These are phyloP conservation scores for Chlorops oryzae DNA, from an alignment of 1,140 invertebrate genomes.

Conservation along the genomic window DNA sequence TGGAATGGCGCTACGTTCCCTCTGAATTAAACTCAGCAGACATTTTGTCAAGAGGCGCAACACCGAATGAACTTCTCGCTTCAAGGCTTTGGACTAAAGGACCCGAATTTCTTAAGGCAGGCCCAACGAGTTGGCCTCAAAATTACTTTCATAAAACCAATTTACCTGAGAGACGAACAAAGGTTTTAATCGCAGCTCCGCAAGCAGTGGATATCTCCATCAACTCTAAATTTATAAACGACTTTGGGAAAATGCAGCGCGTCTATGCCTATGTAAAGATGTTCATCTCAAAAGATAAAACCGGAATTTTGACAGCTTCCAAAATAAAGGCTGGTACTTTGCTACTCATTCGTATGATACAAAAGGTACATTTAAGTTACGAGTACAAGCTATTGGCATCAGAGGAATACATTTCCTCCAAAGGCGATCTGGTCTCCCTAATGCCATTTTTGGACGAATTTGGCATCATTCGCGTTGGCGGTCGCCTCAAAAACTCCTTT, in stretches of 20 bases:
- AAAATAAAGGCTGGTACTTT: conserved; percentile 6
- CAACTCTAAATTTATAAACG: conserved; percentile 11
- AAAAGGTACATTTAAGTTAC: conserved; percentile 4
- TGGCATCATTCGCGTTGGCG: conserved; percentile 26
- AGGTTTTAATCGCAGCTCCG: conserved; percentile 1
- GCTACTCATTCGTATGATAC: conserved; percentile 7
- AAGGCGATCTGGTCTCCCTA: conserved; percentile 8
- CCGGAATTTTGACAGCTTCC: background rate
- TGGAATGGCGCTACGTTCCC: conserved; percentile 32
- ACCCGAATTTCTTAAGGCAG: too few species aligned
- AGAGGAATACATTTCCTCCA: background rate
- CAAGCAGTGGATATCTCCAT: background rate
- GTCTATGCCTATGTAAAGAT: conserved; percentile 4
- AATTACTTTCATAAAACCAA: too few species aligned
- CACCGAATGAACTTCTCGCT: too few species aligned
- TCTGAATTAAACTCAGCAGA: conserved; percentile 39
- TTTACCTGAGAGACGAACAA: background rate
- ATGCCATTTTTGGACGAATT: conserved; percentile 21
- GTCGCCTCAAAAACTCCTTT: conserved; percentile 22
- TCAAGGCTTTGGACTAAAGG: too few species aligned
- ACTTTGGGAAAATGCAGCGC: conserved; percentile 8
- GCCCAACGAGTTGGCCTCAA: too few species aligned
- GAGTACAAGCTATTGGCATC: background rate
- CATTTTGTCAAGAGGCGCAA: conserved; percentile 29
- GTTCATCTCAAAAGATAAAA: background rate